Evolutionary conservation across 1,140 invertebrate species (phyloP), one percentile per base, ranked within the genome.

Genomic region (Solenopsis fugax): DNA sequence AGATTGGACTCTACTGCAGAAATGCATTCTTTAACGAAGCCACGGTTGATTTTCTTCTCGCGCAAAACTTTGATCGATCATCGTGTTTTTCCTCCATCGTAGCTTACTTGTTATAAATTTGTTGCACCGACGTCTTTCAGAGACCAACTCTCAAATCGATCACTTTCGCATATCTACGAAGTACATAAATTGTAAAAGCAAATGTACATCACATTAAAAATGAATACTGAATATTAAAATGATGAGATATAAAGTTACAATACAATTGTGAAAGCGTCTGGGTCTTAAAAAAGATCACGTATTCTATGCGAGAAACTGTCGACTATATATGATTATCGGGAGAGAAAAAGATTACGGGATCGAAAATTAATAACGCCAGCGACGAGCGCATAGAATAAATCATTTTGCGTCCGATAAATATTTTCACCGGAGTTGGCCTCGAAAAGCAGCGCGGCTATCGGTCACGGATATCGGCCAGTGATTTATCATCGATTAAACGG

Each of bases 401-500:
- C 88, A 89, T 78, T 65, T 75, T 18, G 45, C 50, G 52, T 1
- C 29, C 72, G 84, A 89, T 90, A 90, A 89, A 90, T 90, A 89
- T 89, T 87, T 87, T 78, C 86, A 58, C 21, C 58, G 41, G 34
- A 85, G 78, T 72, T 78, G 77, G 37, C 80, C 45, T 73, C 89
- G 71, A 89, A 89, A 84, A 81, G 78, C 73, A 69, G 56, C 24
- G 45, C 50, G 80, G 41, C 56, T 90, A 82, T 88, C 87, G 81
- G 87, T 91, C 85, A 86, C 72, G 76, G 77, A 77, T 90, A 90
- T 91, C 89, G 81, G 34, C 34, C 56, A 34, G 60, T 90, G 92
- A 93, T 94, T 93, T 92, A 94, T 93, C 91, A 92, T 92, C 91
- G 93, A 94, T 93, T 94, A 93, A 93, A 92, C 91, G 91, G 90